Evolutionary conservation across 2,113 vertebrate genomes (phyloP).

Genomic region (Gadus chalcogrammus): DNA sequence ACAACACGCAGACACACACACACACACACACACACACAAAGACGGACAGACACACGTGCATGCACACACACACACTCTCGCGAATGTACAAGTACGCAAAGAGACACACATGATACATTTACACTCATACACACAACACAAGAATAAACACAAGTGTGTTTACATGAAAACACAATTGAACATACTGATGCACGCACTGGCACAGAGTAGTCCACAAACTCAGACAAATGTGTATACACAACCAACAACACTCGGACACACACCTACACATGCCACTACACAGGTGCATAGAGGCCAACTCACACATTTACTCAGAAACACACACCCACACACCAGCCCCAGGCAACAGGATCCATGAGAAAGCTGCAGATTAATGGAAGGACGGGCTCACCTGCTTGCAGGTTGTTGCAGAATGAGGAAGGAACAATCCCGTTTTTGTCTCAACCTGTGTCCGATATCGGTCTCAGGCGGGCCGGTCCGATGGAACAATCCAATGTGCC

Average conservation of each 20-base stretch:
- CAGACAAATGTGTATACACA: no score
- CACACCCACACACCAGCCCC: constrained; percentile 43
- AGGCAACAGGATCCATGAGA: constrained; percentile 55
- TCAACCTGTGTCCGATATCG: constrained; percentile 75
- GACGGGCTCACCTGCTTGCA: constrained; percentile 70
- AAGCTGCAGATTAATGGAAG: constrained; percentile 60
- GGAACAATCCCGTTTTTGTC: constrained; percentile 79
- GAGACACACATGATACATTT: not conserved
- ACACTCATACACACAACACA: not conserved
- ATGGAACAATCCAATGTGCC: constrained; percentile 27
- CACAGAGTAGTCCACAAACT: not conserved
- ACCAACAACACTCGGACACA: no score
- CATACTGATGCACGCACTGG: not conserved
- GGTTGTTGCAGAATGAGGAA: constrained; percentile 38
- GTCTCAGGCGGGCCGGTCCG: constrained; percentile 29
- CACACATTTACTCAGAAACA: constrained; percentile 12
- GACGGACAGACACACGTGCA: no score
- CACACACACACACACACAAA: no score
- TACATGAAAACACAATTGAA: not conserved
- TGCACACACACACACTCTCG: constrained; percentile 19
- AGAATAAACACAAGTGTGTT: not conserved
- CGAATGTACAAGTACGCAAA: not conserved
- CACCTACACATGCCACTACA: no score
- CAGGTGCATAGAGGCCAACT: not conserved
- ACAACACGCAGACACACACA: no score